Evolutionary conservation across 2,797 vertebrate species (phyloP).

Genomic region (Molossus molossus): DNA sequence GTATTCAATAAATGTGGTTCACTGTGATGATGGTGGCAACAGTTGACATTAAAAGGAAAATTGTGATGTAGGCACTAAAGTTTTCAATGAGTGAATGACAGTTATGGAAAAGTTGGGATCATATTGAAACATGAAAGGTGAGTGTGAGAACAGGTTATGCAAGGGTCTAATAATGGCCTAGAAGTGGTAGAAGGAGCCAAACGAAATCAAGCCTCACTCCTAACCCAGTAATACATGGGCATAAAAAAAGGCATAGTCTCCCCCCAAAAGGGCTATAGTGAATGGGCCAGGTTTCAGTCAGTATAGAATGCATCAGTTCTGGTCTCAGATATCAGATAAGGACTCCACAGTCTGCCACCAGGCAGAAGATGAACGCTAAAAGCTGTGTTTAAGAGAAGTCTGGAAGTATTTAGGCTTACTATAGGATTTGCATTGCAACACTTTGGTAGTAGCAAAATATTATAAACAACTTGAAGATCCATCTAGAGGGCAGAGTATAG

Average conservation of each 20-base stretch:
- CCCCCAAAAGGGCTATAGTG: not conserved
- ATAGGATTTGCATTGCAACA: constrained; percentile 30
- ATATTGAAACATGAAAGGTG: constrained; percentile 27
- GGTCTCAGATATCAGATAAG: not conserved
- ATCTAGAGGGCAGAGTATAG: not conserved
- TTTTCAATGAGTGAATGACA: constrained; percentile 55
- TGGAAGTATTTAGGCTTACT: constrained; percentile 34
- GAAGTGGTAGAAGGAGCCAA: constrained; percentile 9
- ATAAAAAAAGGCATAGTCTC: not conserved
- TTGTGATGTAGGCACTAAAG: not conserved
- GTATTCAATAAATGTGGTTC: too few relatives aligned
- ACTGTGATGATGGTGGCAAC: too few relatives aligned
- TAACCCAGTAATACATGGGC: not conserved
- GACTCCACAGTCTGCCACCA: not conserved
- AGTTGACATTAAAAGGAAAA: constrained; percentile 13
- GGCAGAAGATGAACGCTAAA: constrained; percentile 28
- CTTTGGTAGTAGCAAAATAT: not conserved
- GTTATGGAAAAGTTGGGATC: not conserved
- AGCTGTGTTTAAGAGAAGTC: not conserved
- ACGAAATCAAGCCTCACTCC: constrained; percentile 31
- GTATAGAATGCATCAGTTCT: not conserved
- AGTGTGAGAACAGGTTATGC: not conserved
- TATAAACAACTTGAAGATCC: constrained; percentile 63
- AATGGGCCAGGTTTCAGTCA: constrained; percentile 18
- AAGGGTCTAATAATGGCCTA: not conserved